These are phyloP conservation scores for Merops nubicus DNA, from an alignment of 2,113 vertebrate genomes.

Conservation along the genomic window DNA sequence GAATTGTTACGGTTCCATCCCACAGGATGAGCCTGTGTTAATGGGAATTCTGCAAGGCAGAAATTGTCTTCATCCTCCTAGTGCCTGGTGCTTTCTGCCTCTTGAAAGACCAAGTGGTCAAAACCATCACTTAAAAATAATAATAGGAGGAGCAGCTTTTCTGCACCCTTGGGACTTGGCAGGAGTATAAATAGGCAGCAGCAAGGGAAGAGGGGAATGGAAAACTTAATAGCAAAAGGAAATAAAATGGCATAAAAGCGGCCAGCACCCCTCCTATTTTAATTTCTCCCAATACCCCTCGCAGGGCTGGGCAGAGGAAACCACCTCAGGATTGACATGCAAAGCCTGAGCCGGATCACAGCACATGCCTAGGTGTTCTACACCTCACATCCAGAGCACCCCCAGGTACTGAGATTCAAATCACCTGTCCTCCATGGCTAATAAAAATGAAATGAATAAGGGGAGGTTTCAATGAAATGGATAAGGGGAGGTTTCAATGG, in stretches of 20 bases:
- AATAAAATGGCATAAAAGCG: not conserved
- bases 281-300: not conserved
- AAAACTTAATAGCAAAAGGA: not conserved
- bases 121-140: not conserved
- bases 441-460: slow-evolving; percentile 18
- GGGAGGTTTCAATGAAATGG: not conserved
- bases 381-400: not conserved
- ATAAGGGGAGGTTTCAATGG: not conserved
- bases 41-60: not conserved
- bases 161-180: not conserved
- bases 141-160: not conserved
- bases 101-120: not conserved
- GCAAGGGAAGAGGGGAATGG: not conserved
- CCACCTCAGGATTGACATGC: not conserved
- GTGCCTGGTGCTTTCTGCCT: not conserved
- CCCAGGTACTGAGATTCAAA: not conserved
- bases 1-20: not conserved
- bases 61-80: not conserved
- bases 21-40: not conserved
- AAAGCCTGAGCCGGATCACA: not conserved
- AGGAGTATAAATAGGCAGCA: fast-evolving
- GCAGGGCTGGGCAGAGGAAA: not conserved
- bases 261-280: not conserved
- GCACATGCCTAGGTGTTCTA: not conserved
- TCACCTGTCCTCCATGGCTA: not conserved